Evolutionary conservation across 2,797 vertebrate genomes (phyloP), one percentile per base, ranked within the genome.

Genomic region (Fistularia tabacaria): DNA sequence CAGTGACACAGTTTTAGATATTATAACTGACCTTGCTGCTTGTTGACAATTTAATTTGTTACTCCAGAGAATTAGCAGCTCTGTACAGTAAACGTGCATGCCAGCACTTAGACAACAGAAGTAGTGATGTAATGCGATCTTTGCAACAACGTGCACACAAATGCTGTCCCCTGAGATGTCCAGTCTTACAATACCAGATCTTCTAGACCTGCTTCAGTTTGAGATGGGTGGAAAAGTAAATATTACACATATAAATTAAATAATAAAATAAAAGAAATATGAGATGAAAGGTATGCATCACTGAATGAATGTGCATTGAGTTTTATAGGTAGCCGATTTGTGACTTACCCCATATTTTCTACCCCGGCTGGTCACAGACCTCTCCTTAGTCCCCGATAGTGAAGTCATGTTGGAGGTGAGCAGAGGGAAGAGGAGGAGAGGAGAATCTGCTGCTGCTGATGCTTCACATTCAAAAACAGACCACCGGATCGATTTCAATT

Each of bases 331-430:
- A 25, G 25, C 25, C 5, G 25, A 25, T 25, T 25, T 25, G 66
- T 60, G 66, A 92, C 95, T 91, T 92, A 99, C 96, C 94, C 91
- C 94, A 54, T 93, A 92, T 93, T 97, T 98, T 85, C 93, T 93
- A 90, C 89, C 93, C 85, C 94, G 87, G 74, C 88, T 89, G 81
- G 92, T 91, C 74, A 92, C 93, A 54, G 92, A 89, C 87, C 94
- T 90, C 69, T 98, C 97, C 87, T 98, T 99, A 89, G 90, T 94
- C 74, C 94, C 96, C 52, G 85, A 87, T 66, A 91, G 86, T 64
- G 91, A 92, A 86, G 85, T 92, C 91, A 92, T 92, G 79, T 67
- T 90, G 79, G 69, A 81, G 81, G 80, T 79, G 71, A 77, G 74
- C 71, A 59, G 61, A 73, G 41, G 46, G 57, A 54, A 53, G 56